These are phyloP conservation scores for Myiotriccus ornatus DNA, from an alignment of 2,797 vertebrate species.

Conservation along the genomic window DNA sequence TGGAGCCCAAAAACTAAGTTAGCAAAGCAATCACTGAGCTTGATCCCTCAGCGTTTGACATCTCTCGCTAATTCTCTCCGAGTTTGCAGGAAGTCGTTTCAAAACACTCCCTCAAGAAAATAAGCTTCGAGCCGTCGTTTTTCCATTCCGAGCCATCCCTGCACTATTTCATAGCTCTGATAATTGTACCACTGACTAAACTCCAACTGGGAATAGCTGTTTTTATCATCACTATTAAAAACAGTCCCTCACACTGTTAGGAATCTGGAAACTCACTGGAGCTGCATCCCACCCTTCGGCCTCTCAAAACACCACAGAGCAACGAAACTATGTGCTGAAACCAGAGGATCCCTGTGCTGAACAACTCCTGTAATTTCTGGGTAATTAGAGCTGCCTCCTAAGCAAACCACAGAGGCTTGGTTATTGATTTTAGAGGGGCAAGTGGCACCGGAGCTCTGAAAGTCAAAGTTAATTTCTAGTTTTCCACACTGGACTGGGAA, in stretches of 20 bases:
- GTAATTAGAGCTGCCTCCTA: background rate
- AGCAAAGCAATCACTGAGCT: background rate
- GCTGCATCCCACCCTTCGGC: slow-evolving; percentile 66
- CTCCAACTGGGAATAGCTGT: slow-evolving; percentile 71
- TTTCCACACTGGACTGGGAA: background rate
- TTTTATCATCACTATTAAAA: slow-evolving; percentile 76
- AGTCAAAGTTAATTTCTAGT: background rate
- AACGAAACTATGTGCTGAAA: slow-evolving; percentile 49
- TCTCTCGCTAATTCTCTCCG: background rate
- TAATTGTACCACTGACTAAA: slow-evolving; percentile 72
- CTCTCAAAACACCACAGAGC: slow-evolving; percentile 59
- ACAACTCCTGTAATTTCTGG: background rate
- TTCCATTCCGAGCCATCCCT: slow-evolving; percentile 62
- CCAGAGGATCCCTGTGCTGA: slow-evolving; percentile 47
- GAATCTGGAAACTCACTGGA: slow-evolving; percentile 72
- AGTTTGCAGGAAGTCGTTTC: slow-evolving; percentile 5
- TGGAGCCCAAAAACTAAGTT: background rate
- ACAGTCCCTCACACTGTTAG: slow-evolving; percentile 70
- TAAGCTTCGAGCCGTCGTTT: slow-evolving; percentile 22
- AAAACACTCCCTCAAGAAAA: slow-evolving; percentile 44
- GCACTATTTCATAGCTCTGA: slow-evolving; percentile 71
- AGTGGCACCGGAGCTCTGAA: background rate
- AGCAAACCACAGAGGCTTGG: background rate
- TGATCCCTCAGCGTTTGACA: background rate
- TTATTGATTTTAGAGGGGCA: background rate